Evolutionary conservation across 2,113 vertebrate genomes (phyloP).

Genomic region (Xenopus borealis): DNA sequence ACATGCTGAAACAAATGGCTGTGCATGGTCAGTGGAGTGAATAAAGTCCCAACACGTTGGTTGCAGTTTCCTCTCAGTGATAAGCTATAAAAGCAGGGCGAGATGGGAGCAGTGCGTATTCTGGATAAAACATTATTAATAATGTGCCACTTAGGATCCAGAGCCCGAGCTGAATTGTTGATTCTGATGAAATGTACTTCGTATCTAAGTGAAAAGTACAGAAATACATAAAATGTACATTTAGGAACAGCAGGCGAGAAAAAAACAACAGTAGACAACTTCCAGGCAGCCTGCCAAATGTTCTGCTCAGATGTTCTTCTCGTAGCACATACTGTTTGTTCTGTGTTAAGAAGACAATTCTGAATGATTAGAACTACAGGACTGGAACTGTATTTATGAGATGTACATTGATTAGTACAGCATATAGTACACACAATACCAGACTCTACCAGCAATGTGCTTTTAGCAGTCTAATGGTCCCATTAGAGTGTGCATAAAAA

Average conservation of each 20-base stretch:
- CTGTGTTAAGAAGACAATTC: background rate
- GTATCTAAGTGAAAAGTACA: background rate
- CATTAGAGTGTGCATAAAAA: too few relatives aligned
- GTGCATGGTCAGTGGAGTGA: slow-evolving; percentile 6
- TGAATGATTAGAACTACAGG: background rate
- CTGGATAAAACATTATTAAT: background rate
- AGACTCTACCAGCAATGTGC: too few relatives aligned
- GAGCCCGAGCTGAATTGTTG: background rate
- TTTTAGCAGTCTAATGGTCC: too few relatives aligned
- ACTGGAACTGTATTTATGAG: too few relatives aligned
- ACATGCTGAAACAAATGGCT: slow-evolving; percentile 15
- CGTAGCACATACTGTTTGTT: background rate
- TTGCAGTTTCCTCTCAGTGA: background rate
- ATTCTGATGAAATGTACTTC: background rate
- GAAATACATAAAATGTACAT: slow-evolving; percentile 4
- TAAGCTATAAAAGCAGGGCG: background rate
- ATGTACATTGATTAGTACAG: too few relatives aligned
- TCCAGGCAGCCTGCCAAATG: background rate
- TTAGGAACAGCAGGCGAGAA: slow-evolving; percentile 4
- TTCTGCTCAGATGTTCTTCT: background rate
- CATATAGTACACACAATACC: too few relatives aligned
- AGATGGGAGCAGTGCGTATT: background rate
- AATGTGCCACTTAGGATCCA: background rate
- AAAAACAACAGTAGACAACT: background rate
- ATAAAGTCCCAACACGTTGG: background rate